Evolutionary conservation across 2,113 vertebrate species (phyloP).

Genomic region (Leiothrix lutea): DNA sequence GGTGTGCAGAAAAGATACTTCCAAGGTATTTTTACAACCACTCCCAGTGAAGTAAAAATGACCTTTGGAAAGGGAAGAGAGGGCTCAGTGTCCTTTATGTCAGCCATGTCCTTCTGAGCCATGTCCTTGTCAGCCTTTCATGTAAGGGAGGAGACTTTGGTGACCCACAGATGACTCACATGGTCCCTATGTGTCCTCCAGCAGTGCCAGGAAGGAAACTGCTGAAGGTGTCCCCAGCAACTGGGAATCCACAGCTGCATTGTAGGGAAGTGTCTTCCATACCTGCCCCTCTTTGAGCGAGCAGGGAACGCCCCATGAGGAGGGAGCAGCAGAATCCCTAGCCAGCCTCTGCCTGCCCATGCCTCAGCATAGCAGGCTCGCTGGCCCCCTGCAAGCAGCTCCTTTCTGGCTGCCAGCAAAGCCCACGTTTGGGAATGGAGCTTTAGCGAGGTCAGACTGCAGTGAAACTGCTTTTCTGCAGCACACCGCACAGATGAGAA

Average conservation of each 20-base stretch:
- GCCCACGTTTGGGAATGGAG: accelerated
- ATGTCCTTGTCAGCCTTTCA: neutral
- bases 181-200: neutral
- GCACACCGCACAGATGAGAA: neutral
- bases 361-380: neutral
- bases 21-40: neutral
- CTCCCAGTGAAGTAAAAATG: neutral
- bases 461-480: neutral
- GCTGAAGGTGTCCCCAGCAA: neutral
- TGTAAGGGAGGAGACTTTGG: neutral
- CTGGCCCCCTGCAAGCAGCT: neutral
- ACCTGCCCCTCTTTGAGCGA: accelerated
- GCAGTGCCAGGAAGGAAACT: neutral
- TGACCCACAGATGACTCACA: neutral
- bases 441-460: neutral
- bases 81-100: neutral
- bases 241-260: accelerated
- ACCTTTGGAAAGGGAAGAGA: neutral
- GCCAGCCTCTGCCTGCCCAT: neutral
- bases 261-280: accelerated
- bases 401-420: neutral
- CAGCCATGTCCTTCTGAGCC: neutral
- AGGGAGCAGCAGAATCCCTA: neutral
- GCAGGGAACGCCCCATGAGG: no score
- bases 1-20: neutral